Conservation (phyloP, 2,113 vertebrate species). For the Plestiodon gilberti region DNA sequence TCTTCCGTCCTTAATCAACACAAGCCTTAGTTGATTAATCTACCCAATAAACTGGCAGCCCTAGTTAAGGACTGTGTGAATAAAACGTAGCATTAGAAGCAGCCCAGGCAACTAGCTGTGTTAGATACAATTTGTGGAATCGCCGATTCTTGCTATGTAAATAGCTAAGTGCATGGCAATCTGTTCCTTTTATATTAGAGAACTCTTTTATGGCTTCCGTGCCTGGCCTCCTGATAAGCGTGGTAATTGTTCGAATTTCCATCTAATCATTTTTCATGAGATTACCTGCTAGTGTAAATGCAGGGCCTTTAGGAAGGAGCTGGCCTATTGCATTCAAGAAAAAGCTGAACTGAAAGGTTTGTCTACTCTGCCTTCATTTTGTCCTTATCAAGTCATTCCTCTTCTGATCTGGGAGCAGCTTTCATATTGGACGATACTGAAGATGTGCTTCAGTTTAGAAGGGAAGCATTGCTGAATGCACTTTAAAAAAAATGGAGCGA, state of each 20-base stretch:
- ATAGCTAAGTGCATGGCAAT: not conserved
- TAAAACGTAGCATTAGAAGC: not conserved
- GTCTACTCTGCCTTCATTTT: not conserved
- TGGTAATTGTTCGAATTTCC: constrained; percentile 8
- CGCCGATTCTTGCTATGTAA: not conserved
- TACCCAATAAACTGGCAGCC: not conserved
- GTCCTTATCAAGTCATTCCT: not conserved
- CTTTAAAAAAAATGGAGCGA: not conserved
- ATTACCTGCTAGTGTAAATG: constrained; percentile 5
- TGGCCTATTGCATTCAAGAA: constrained; percentile 1
- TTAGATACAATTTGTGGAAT: not conserved
- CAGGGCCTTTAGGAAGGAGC: not conserved
- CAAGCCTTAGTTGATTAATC: not conserved
- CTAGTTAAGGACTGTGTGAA: not conserved
- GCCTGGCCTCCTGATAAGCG: not conserved
- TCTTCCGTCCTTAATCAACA: not conserved
- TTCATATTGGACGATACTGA: not conserved
- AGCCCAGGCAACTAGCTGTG: not conserved
- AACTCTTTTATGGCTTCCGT: not conserved
- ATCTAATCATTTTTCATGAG: constrained; percentile 11
- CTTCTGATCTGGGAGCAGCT: not conserved
- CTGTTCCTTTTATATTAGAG: not conserved
- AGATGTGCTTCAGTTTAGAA: not conserved
- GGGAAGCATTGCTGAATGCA: not conserved
- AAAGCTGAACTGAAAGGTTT: not conserved